Conservation (phyloP, 2,888 invertebrate genomes). For the Hemistola chrysoprasaria region DNA sequence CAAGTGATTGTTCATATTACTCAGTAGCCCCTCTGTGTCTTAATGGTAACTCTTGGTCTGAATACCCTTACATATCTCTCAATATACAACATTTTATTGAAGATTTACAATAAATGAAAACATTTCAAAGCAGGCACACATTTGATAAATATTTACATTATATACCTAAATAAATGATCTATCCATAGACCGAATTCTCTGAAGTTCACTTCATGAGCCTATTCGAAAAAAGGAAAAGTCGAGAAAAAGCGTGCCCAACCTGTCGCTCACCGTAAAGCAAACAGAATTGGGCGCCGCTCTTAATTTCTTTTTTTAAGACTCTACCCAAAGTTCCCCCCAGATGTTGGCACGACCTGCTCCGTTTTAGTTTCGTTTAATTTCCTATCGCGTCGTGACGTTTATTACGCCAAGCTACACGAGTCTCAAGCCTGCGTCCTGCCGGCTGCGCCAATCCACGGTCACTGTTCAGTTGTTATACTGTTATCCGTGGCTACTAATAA, state of each 20-base stretch:
- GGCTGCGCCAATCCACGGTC: conserved; percentile 42
- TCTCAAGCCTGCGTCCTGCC: conserved; percentile 35
- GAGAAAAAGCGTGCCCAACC: conserved; percentile 39
- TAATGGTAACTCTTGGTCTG: too few species aligned
- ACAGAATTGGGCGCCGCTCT: conserved; percentile 62
- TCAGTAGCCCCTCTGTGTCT: too few species aligned
- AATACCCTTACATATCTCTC: too few species aligned
- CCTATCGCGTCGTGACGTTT: conserved; percentile 76
- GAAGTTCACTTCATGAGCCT: conserved; percentile 6
- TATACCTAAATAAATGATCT: too few species aligned
- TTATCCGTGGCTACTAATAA: conserved; percentile 71
- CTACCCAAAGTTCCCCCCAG: conserved; percentile 59
- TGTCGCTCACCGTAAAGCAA: conserved; percentile 67
- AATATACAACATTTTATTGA: too few species aligned
- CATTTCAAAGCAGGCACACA: too few species aligned
- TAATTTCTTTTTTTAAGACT: conserved; percentile 68
- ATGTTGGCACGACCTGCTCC: conserved; percentile 63
- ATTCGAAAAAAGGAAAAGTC: conserved; percentile 46
- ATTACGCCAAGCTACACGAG: conserved; percentile 46
- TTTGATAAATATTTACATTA: too few species aligned
- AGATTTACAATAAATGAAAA: too few species aligned
- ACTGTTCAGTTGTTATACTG: conserved; percentile 47
- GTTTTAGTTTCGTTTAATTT: conserved; percentile 79
- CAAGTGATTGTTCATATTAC: too few species aligned
- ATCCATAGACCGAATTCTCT: too few species aligned